These are phyloP conservation scores for Myrmecophaga tridactyla DNA, from an alignment of 2,113 vertebrate species.

Conservation along the genomic window DNA sequence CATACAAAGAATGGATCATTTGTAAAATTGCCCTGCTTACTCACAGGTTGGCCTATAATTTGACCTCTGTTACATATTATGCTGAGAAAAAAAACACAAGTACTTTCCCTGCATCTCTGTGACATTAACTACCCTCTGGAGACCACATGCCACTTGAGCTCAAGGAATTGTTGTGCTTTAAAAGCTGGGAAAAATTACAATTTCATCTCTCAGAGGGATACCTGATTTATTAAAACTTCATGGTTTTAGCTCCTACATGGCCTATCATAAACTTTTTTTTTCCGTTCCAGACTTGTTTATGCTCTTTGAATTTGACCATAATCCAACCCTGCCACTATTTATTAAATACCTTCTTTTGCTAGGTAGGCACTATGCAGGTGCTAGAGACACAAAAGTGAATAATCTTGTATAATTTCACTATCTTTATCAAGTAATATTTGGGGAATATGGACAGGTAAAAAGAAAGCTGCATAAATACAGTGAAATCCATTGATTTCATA, in stretches of 20 bases:
- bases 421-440: background rate
- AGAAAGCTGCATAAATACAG: background rate
- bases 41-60: background rate
- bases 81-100: background rate
- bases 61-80: background rate
- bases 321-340: background rate
- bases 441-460: background rate
- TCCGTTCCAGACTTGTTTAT: background rate
- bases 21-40: background rate
- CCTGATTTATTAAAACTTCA: background rate
- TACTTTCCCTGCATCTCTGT: background rate
- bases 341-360: background rate
- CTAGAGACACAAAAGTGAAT: background rate
- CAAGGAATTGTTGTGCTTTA: conserved; percentile 18
- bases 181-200: background rate
- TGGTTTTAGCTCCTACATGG: background rate
- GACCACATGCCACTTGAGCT: background rate
- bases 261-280: background rate
- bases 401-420: background rate
- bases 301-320: background rate
- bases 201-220: background rate
- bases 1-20: background rate
- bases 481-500: background rate
- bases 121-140: background rate
- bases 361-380: background rate